These are phyloP conservation scores for Xenotilapia flavipinnis DNA, from an alignment of 2,113 vertebrate genomes.

Conservation along the genomic window DNA sequence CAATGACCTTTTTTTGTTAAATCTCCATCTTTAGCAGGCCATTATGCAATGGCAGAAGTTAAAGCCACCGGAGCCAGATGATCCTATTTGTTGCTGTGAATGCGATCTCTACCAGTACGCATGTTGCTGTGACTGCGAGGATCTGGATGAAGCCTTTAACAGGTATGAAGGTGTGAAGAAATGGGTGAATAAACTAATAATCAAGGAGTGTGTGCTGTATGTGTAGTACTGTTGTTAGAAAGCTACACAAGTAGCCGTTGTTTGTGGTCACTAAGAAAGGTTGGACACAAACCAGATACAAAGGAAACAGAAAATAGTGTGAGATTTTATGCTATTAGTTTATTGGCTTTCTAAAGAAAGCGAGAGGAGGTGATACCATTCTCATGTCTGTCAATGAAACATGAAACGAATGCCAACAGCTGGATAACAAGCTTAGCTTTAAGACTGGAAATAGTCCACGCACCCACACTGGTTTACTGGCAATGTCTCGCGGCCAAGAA, in stretches of 20 bases:
- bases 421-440: neutral
- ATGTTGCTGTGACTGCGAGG: constrained; percentile 66
- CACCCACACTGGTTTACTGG: neutral
- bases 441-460: neutral
- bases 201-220: neutral
- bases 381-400: neutral
- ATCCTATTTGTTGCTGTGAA: constrained; percentile 70
- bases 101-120: constrained; percentile 48
- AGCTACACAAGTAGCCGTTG: neutral
- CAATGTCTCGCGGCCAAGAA: accelerated
- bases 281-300: neutral
- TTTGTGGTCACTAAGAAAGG: neutral
- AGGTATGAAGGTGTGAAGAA: constrained; percentile 43
- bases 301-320: neutral
- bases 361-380: neutral
- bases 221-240: neutral
- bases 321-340: neutral
- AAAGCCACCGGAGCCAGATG: constrained; percentile 67
- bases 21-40: neutral
- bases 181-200: neutral
- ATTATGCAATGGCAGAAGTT: constrained; percentile 68
- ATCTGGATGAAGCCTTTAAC: constrained; percentile 62
- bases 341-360: neutral
- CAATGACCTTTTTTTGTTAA: neutral
- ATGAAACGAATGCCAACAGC: neutral